Evolutionary conservation across 2,888 invertebrate species (phyloP), one percentile per base, ranked within the genome.

Genomic region (Latrodectus hesperus): DNA sequence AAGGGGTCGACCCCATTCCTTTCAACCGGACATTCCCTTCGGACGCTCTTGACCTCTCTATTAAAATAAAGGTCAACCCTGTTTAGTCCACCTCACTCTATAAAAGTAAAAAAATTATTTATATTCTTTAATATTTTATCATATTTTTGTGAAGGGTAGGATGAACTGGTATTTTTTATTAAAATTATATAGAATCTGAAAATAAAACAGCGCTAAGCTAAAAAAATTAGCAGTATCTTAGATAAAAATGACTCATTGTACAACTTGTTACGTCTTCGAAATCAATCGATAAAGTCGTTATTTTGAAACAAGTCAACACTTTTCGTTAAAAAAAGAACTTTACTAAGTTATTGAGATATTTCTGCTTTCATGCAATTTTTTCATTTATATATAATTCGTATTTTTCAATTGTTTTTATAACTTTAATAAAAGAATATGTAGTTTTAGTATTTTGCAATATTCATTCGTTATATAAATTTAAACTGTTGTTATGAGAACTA

Each of bases 31-130:
- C 74, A 49, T 60, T 55, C 51, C 53, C 14, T 51, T 51, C 65
- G 65, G 78, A 55, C 49, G 60, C 11, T 78, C 55, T 86, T 86
- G 86, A 86, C 86, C 86, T 86, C 64, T 49, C 22, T 70, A 12
- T 38, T 14, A 26, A 38, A 8, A 22, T 26, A 74, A 84, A 84
- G 84, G 84, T 84, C 84, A 84, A 16, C 0, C 6, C 60, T 12
- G 60, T 16, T 60, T 10, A n/a, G 4, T 12, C 14, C 10, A 5
- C 12, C 4, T 14, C n/a, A n/a, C 10, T 12, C 0, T 60, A 3
- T 14, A 14, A n/a, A 16, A 10, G 6, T 60, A 6, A 60, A 60
- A 60, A 16, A n/a, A 10, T 11, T 60, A 6, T 60, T 60, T 60
- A 11, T 60, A 16, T 60, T 10, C 12, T 60, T 60, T 60, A 12